phyloP scores from a whole-genome alignment of 2,797 vertebrate genomes.

The Prunella strophiata region DNA sequence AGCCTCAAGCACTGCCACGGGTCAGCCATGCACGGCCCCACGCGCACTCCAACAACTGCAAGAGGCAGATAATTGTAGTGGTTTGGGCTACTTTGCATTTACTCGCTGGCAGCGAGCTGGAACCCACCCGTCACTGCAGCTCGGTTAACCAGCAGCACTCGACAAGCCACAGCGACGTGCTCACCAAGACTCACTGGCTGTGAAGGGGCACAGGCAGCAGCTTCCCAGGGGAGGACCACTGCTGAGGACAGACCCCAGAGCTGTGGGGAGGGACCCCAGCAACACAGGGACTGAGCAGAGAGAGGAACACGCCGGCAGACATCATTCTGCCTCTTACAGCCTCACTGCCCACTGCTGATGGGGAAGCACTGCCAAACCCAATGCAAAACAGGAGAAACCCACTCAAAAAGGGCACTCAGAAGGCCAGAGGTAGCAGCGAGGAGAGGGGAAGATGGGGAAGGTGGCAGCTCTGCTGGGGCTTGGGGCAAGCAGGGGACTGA shows the following conservation, averaged over 20 bases:
- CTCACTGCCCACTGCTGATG: not conserved
- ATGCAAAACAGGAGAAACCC: not conserved
- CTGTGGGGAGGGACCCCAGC: not conserved
- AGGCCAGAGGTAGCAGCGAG: not conserved
- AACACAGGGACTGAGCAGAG: accelerated
- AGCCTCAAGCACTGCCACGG: not conserved
- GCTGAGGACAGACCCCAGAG: not conserved
- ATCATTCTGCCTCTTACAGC: not conserved
- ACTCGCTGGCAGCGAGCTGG: slow-evolving; percentile 11
- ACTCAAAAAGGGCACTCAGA: not conserved
- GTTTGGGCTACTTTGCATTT: slow-evolving; percentile 55
- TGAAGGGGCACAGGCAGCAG: accelerated
- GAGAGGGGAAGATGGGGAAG: not conserved
- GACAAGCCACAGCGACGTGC: slow-evolving; percentile 18
- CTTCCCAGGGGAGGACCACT: not conserved
- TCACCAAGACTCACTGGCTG: not conserved
- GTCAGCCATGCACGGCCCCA: not conserved
- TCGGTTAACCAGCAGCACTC: slow-evolving; percentile 55
- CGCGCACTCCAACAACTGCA: not conserved
- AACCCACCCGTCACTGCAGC: slow-evolving; percentile 38
- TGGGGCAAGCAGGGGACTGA: not conserved
- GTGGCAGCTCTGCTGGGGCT: not conserved
- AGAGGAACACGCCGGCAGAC: not conserved
- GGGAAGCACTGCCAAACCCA: not conserved
- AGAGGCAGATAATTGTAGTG: slow-evolving; percentile 54